Evolutionary conservation across 1,140 invertebrate genomes (phyloP).

Genomic region (Drosophila cardini): DNA sequence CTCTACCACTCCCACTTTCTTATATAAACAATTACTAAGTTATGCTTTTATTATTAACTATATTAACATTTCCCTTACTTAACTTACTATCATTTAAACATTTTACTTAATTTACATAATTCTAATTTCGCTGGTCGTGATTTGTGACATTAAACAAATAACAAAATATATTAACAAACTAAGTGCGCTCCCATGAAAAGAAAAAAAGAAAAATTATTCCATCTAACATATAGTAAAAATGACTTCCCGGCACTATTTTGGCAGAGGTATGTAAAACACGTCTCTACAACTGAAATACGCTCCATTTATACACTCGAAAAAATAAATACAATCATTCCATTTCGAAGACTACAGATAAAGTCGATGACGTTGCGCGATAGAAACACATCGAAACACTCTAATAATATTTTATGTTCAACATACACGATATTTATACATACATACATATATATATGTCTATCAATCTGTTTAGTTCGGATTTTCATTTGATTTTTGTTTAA

Average conservation of each 20-base stretch:
- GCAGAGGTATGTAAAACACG: constrained; percentile 84
- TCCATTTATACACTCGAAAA: constrained; percentile 21
- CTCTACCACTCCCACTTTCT: too few species aligned
- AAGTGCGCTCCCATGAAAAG: constrained; percentile 38
- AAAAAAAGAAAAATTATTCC: constrained; percentile 46
- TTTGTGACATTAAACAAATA: constrained; percentile 33
- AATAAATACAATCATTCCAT: constrained; percentile 34
- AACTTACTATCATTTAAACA: constrained; percentile 31
- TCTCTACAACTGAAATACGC: constrained; percentile 41
- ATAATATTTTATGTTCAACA: constrained; percentile 48
- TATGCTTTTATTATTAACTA: background rate
- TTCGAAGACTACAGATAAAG: constrained; percentile 16
- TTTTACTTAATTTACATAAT: constrained; percentile 8
- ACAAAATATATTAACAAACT: constrained; percentile 33
- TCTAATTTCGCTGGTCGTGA: constrained; percentile 9
- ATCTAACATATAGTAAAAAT: constrained; percentile 82
- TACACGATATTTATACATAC: too few species aligned
- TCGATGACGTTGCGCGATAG: constrained; percentile 18
- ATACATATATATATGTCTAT: constrained; percentile 44
- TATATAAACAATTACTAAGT: background rate
- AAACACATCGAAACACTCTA: constrained; percentile 61
- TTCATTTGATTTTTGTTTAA: constrained; percentile 11
- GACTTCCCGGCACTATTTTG: constrained; percentile 85
- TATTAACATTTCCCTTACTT: background rate
- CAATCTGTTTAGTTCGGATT: constrained; percentile 12